Percentiles rank a stretch among this genome's conserved stretches.
Conservation (phyloP, 2,113 vertebrate genomes). For the Cynocephalus volans region DNA sequence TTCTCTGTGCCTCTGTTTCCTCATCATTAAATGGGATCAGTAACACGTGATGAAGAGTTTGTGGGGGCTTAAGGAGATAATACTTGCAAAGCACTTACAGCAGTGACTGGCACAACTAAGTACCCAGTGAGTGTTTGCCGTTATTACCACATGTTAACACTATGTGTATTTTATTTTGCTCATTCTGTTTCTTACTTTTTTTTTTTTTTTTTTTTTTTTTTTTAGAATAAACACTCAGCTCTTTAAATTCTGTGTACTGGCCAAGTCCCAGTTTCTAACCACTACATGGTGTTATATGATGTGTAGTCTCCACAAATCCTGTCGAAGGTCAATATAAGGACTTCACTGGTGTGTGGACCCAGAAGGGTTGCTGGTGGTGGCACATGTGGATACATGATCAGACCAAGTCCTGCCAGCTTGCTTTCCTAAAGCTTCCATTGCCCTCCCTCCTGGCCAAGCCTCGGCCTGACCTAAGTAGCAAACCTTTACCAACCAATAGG, state of each 20-base stretch:
- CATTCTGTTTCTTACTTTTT: neutral
- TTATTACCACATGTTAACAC: neutral
- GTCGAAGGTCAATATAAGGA: neutral
- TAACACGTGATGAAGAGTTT: neutral
- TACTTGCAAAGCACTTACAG: neutral
- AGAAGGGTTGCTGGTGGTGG: neutral
- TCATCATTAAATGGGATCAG: neutral
- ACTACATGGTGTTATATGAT: neutral
- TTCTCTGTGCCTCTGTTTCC: neutral
- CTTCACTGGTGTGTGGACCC: neutral
- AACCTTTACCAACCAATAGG: neutral
- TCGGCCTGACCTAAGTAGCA: neutral
- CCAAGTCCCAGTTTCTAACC: neutral
- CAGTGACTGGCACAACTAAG: neutral
- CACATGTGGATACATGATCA: accelerated
- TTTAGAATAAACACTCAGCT: neutral
- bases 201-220: neutral
- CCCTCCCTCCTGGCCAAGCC: neutral
- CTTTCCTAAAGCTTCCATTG: neutral
- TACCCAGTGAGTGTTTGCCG: neutral
- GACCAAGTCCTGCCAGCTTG: neutral
- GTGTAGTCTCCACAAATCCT: neutral
- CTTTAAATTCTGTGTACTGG: neutral
- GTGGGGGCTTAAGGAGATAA: neutral
- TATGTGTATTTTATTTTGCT: neutral